phyloP scores from a whole-genome alignment of 2,888 invertebrate genomes.

The Lepas anatifera region DNA sequence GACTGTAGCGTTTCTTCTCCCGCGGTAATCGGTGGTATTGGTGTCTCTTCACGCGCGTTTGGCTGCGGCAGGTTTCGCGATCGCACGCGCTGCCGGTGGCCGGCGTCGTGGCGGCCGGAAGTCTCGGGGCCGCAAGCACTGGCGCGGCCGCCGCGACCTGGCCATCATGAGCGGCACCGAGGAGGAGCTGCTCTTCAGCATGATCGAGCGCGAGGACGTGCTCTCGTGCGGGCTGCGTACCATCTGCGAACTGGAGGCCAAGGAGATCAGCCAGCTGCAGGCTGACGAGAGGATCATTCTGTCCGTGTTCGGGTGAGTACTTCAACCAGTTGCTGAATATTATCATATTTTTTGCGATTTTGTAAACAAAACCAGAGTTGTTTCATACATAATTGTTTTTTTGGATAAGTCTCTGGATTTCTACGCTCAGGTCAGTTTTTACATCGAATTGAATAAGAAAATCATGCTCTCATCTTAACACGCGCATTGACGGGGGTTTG shows the following conservation, averaged over 20 bases:
- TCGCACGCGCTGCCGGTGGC: slow-evolving; percentile 1
- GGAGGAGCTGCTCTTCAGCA: slow-evolving; percentile 23
- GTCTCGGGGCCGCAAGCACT: slow-evolving; percentile 15
- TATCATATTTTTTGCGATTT: too few species aligned
- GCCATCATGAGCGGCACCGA: not conserved
- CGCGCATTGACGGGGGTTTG: too few species aligned
- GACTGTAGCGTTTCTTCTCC: too few species aligned
- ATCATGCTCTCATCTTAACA: too few species aligned
- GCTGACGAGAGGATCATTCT: slow-evolving; percentile 25
- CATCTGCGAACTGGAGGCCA: slow-evolving; percentile 25
- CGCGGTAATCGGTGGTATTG: too few species aligned
- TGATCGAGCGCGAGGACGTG: slow-evolving; percentile 24
- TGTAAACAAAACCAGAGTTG: too few species aligned
- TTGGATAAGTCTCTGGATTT: too few species aligned
- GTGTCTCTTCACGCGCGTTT: too few species aligned
- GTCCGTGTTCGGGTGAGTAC: slow-evolving; percentile 25
- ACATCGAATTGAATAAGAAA: too few species aligned
- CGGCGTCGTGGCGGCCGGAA: slow-evolving; percentile 13
- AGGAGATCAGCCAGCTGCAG: slow-evolving; percentile 17
- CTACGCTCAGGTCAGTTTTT: too few species aligned
- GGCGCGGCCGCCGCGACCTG: slow-evolving; percentile 18
- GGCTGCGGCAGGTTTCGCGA: slow-evolving; percentile 12
- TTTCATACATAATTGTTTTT: too few species aligned
- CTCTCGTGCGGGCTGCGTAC: slow-evolving; percentile 24
- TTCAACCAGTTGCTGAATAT: too few species aligned